A percentile compares a stretch with the other conserved stretches of the same genome.
Evolutionary conservation across 2,797 vertebrate genomes (phyloP).

Genomic region (Oreonectes daqikongensis): DNA sequence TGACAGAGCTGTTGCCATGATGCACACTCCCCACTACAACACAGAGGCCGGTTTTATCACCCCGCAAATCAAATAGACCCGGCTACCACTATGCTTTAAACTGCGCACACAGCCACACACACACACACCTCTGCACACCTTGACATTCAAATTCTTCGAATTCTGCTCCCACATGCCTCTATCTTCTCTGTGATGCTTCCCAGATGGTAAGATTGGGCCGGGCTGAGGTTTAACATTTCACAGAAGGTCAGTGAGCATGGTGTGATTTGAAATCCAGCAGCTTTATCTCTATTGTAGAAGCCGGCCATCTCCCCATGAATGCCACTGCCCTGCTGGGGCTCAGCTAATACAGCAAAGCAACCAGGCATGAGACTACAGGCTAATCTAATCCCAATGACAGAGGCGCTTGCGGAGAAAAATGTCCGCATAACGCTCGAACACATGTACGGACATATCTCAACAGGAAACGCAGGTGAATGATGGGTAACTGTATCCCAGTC

Average conservation of each 20-base stretch:
- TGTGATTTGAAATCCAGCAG: conserved; percentile 58
- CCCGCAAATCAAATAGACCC: conserved; percentile 29
- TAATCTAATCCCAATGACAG: conserved; percentile 55
- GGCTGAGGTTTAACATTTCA: conserved; percentile 57
- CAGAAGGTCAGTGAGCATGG: conserved; percentile 62
- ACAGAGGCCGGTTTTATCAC: conserved; percentile 15
- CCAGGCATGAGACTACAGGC: conserved; percentile 55
- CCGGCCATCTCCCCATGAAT: conserved; percentile 52
- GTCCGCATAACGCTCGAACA: conserved; percentile 26
- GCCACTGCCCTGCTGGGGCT: conserved; percentile 51
- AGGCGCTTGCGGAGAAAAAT: conserved; percentile 32
- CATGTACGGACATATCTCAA: conserved; percentile 24
- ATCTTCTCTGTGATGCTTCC: conserved; percentile 38
- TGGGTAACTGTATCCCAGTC: conserved; percentile 15
- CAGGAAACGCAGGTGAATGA: conserved; percentile 13
- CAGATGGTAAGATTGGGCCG: conserved; percentile 40
- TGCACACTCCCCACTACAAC: conserved; percentile 11
- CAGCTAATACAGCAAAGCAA: conserved; percentile 53
- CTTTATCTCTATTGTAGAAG: conserved; percentile 55
- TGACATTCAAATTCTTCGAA: conserved; percentile 45
- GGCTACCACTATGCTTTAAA: conserved; percentile 9
- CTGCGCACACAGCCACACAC: conserved; percentile 28
- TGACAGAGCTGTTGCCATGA: conserved; percentile 12
- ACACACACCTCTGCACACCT: conserved; percentile 47
- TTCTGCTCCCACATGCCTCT: conserved; percentile 43